These are phyloP conservation scores for Phrynocephalus versicolor DNA, from an alignment of 2,113 vertebrate species.

Conservation along the genomic window DNA sequence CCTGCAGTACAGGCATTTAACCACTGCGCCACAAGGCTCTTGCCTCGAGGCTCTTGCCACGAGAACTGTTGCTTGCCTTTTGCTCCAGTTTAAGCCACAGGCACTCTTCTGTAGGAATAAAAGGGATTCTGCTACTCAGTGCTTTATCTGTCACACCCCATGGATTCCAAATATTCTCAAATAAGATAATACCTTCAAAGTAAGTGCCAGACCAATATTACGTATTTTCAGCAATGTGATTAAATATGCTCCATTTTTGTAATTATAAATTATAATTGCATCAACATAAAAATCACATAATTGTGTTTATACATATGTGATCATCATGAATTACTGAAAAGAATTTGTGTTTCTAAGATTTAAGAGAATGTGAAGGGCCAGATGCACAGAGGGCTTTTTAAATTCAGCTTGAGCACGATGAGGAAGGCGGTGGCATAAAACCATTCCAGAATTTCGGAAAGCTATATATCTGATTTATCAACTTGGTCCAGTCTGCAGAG, in stretches of 20 bases:
- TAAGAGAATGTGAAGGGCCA: conserved; percentile 9
- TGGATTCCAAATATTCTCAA: conserved; percentile 34
- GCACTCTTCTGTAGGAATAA: conserved; percentile 21
- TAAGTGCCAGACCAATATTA: conserved; percentile 35
- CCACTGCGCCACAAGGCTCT: not conserved
- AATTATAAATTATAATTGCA: conserved; percentile 9
- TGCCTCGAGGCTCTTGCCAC: no score
- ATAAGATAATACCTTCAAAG: conserved; percentile 40
- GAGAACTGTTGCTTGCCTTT: no score
- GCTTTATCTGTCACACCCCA: conserved; percentile 11
- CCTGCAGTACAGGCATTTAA: no score
- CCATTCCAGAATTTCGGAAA: not conserved
- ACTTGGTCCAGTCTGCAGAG: not conserved
- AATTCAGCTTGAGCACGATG: conserved; percentile 4
- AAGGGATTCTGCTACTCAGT: conserved; percentile 2
- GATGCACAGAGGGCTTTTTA: conserved; percentile 18
- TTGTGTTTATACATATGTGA: conserved; percentile 11
- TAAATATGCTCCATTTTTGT: conserved; percentile 8
- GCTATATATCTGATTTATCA: conserved; percentile 2
- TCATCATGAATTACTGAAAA: not conserved
- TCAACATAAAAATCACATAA: not conserved
- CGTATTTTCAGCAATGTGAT: not conserved
- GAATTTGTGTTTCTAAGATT: conserved; percentile 25
- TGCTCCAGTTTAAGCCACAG: not conserved
- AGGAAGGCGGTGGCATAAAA: conserved; percentile 12